A percentile compares a stretch with the other conserved stretches of the same genome.
phyloP scores from a whole-genome alignment of 2,113 vertebrate genomes.

The Sinocyclocheilus anophthalmus region DNA sequence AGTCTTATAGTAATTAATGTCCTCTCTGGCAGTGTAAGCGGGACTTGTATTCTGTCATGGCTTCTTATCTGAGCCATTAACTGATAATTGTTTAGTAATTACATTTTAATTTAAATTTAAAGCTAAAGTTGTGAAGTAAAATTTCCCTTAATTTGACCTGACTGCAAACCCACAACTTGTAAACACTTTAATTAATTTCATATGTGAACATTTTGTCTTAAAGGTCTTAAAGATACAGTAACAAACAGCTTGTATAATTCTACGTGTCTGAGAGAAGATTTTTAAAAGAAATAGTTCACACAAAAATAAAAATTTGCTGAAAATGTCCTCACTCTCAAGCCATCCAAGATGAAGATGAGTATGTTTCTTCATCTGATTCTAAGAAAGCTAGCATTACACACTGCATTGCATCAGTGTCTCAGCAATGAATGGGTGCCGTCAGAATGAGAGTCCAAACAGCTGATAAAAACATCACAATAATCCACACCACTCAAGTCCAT shows the following conservation, averaged over 20 bases:
- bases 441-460: too few species aligned
- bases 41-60: background rate
- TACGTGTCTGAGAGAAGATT: too few species aligned
- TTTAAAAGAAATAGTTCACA: too few species aligned
- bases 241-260: background rate
- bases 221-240: background rate
- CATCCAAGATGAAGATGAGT: too few species aligned
- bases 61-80: slow-evolving; percentile 3
- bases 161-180: background rate
- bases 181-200: background rate
- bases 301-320: too few species aligned
- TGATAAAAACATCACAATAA: too few species aligned
- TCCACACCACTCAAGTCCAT: too few species aligned
- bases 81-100: background rate
- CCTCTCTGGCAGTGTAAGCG: background rate
- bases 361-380: too few species aligned
- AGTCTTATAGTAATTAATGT: slow-evolving; percentile 8
- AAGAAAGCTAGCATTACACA: too few species aligned
- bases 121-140: background rate
- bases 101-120: background rate
- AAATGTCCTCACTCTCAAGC: too few species aligned
- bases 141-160: background rate
- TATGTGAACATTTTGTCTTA: background rate
- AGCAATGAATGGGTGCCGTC: too few species aligned
- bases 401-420: too few species aligned